Evolutionary conservation across 1,140 invertebrate species (phyloP).

Genomic region (Microplitis mediator): DNA sequence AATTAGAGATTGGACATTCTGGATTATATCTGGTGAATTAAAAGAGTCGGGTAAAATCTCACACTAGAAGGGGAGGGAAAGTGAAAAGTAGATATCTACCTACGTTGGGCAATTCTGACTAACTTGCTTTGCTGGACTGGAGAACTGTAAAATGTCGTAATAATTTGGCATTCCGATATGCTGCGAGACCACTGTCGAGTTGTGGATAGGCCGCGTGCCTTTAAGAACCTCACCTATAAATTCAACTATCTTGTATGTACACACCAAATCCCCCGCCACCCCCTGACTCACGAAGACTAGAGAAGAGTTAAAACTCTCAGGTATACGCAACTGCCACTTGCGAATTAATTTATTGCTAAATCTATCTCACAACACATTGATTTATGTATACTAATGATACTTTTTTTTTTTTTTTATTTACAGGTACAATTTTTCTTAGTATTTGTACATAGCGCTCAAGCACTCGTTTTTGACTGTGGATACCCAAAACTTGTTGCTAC

Average conservation of each 20-base stretch:
- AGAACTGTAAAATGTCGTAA: slow-evolving; percentile 51
- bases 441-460: slow-evolving; percentile 76
- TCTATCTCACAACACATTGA: not conserved
- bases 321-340: not conserved
- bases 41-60: slow-evolving; percentile 40
- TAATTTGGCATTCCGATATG: slow-evolving; percentile 58
- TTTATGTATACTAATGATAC: not conserved
- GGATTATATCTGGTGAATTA: not conserved
- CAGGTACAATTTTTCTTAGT: slow-evolving; percentile 81
- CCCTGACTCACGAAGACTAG: not conserved
- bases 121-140: slow-evolving; percentile 38
- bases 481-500: slow-evolving; percentile 78
- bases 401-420: slow-evolving; percentile 35
- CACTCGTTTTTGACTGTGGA: slow-evolving; percentile 74
- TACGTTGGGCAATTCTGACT: slow-evolving; percentile 51
- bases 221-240: slow-evolving; percentile 10
- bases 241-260: not conserved
- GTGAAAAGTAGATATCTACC: slow-evolving; percentile 49
- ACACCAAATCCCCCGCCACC: not conserved
- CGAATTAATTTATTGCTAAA: not conserved
- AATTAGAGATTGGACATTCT: not conserved
- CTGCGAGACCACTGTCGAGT: slow-evolving; percentile 11
- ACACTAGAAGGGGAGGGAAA: slow-evolving; percentile 46
- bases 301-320: not conserved
- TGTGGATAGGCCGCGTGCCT: slow-evolving; percentile 7